Evolutionary conservation across 2,797 vertebrate species (phyloP).

Genomic region (Acestrorhynchus altus): DNA sequence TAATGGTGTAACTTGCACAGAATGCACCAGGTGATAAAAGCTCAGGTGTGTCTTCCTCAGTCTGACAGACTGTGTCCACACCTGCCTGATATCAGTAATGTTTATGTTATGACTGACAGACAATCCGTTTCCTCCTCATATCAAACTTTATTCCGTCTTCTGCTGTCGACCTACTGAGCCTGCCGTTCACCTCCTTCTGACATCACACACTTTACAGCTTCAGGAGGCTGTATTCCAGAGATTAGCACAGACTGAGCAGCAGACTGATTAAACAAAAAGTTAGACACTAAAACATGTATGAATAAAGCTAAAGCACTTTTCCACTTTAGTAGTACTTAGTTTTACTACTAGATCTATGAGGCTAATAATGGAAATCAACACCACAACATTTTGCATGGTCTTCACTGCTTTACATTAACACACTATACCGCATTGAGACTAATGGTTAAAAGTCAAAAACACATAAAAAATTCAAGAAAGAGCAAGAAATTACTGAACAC

Average conservation of each 20-base stretch:
- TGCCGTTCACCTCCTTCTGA: background rate
- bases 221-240: background rate
- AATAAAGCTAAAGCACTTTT: slow-evolving; percentile 18
- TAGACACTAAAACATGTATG: slow-evolving; percentile 36
- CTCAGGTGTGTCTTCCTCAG: slow-evolving; percentile 4
- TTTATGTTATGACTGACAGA: slow-evolving; percentile 53
- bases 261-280: slow-evolving; percentile 48
- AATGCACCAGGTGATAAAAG: background rate
- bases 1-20: background rate
- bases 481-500: no score
- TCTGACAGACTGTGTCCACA: slow-evolving; percentile 17
- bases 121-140: slow-evolving; percentile 11
- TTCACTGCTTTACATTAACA: no score
- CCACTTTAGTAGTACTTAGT: no score
- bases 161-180: slow-evolving; percentile 37
- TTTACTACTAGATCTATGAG: no score
- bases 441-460: no score
- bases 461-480: no score
- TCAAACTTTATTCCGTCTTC: slow-evolving; percentile 24
- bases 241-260: background rate
- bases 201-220: slow-evolving; percentile 9
- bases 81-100: slow-evolving; percentile 49
- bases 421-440: no score
- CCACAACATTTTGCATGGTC: no score
- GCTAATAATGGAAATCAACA: no score